Base-by-base conservation (phyloP, 2,113 vertebrate species). In the Indri indri region DNA sequence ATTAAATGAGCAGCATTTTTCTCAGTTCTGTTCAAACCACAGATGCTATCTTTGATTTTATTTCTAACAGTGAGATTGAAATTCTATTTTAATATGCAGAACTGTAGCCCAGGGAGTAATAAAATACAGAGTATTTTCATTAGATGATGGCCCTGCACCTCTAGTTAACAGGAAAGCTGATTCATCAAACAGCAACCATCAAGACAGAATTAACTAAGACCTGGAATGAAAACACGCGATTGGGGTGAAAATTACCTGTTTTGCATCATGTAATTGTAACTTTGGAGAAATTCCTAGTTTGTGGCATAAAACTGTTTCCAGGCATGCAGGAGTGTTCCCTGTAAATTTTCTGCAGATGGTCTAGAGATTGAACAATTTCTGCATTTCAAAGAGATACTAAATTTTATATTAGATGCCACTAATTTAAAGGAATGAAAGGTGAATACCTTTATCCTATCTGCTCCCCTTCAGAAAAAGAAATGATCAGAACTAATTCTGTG, bases 31-130 rank as follows among this genome's bases (percentile, higher is more conserved):
- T 98, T 98, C 97, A 98, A 98, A 97, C 80, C 98, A 98, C 98
- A 99, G 98, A 99, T 99, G 98, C 97, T 98, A 98, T 90, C 97
- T 98, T 98, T 99, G 81, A 98, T 99, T 99, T 99, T 98, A 99
- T 99, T 98, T 98, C 98, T 98, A 98, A 97, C 81, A 96, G 87
- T 95, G 97, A 99, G 98, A 99, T 99, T 98, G 98, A 98, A 99
- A 98, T 98, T 99, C 98, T 98, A 66, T 98, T 98, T 99, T 98
- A 98, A 98, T 99, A 99, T 99, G 98, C 98, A 98, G 96, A 99
- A 99, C 96, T 98, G 97, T 97, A 98, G 98, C 91, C 97, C 88
- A 88, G 98, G 98, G 99, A 99, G 97, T 96, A 97, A 98, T 99
- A 98, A 99, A 99, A 98, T 97, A 97, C 94, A 93, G 97, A 98